Conservation (phyloP, 2,113 vertebrate genomes). For the Pavo muticus region DNA sequence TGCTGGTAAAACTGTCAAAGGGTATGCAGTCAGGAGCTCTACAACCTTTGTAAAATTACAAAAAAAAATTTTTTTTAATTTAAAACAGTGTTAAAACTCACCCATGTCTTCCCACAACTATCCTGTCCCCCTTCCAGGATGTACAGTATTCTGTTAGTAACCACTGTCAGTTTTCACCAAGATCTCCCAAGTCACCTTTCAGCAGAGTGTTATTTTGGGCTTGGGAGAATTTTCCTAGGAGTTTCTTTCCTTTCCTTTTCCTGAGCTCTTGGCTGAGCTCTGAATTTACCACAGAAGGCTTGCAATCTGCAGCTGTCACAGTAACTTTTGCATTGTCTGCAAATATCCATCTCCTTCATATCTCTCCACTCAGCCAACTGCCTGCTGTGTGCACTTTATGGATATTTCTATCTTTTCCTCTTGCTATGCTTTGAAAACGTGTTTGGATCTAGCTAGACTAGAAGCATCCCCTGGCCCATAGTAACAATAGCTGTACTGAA, state of each 20-base stretch:
- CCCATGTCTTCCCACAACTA: neutral
- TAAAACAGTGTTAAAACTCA: neutral
- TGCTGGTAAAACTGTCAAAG: neutral
- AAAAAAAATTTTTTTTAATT: neutral
- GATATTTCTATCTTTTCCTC: neutral
- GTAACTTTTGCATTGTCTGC: slow-evolving; percentile 49
- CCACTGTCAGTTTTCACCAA: neutral
- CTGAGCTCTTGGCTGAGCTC: neutral
- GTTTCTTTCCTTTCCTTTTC: slow-evolving; percentile 6
- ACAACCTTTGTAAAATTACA: neutral
- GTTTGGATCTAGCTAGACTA: neutral
- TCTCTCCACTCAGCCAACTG: neutral
- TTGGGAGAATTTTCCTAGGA: neutral
- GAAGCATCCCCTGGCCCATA: neutral
- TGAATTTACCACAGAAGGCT: slow-evolving; percentile 29
- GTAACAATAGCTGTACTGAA: neutral
- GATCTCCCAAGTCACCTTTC: neutral
- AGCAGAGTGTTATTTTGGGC: neutral
- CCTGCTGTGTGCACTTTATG: neutral
- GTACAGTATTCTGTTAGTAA: neutral
- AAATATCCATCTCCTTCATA: slow-evolving; percentile 26
- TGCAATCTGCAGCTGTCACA: slow-evolving; percentile 51
- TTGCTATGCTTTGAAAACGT: neutral
- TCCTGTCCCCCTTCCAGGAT: fast-evolving
- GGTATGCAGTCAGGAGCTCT: neutral